These are phyloP conservation scores for Bembecia ichneumoniformis DNA, from an alignment of 2,888 invertebrate species.

Conservation along the genomic window DNA sequence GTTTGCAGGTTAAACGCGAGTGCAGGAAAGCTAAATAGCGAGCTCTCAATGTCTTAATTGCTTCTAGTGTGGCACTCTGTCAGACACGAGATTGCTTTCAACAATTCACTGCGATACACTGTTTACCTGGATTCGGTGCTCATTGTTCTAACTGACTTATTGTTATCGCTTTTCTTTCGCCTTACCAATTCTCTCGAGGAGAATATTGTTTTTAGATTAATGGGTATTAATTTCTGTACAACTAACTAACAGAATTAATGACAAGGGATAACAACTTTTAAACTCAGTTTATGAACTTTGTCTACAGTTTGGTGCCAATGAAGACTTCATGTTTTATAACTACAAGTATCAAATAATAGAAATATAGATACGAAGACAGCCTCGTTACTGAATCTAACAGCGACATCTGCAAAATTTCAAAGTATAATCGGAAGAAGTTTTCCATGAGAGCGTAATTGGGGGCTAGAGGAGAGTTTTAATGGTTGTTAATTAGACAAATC, in stretches of 20 bases:
- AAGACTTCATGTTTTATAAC: not conserved
- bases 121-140: not conserved
- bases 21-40: not conserved
- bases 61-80: conserved; percentile 28
- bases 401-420: not conserved
- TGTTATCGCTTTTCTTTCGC: not conserved
- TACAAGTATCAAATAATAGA: not conserved
- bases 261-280: too few species aligned
- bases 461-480: conserved; percentile 17
- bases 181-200: not conserved
- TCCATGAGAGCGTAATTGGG: conserved; percentile 8
- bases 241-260: too few species aligned
- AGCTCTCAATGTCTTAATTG: conserved; percentile 35
- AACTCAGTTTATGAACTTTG: too few species aligned
- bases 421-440: not conserved
- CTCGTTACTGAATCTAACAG: too few species aligned
- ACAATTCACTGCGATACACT: conserved; percentile 12
- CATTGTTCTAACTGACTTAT: not conserved
- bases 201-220: not conserved
- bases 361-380: not conserved
- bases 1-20: not conserved
- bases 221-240: too few species aligned
- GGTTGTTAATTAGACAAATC: conserved; percentile 29
- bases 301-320: too few species aligned
- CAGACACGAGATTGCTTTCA: conserved; percentile 45